A percentile compares a stretch with the other conserved stretches of the same genome.
Evolutionary conservation across 2,113 vertebrate genomes (phyloP).

Genomic region (Zosterops japonicus): DNA sequence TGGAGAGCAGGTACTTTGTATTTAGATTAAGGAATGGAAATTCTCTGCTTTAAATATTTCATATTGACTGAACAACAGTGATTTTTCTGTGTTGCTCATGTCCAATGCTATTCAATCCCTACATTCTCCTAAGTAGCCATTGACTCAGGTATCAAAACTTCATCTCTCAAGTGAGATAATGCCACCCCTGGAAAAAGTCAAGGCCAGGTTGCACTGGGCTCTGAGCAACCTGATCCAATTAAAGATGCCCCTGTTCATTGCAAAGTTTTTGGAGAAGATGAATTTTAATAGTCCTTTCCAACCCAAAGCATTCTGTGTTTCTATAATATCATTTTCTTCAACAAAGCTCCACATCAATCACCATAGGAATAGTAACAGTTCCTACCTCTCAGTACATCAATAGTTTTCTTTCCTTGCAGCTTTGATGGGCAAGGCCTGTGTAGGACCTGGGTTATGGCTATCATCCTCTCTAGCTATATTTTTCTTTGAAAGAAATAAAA

Average conservation of each 20-base stretch:
- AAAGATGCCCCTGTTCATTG: background rate
- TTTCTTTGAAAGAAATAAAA: background rate
- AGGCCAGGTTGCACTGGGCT: background rate
- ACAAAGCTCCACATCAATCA: background rate
- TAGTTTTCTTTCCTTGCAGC: background rate
- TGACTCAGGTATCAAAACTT: background rate
- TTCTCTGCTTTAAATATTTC: background rate
- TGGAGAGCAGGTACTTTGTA: background rate
- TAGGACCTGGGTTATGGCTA: background rate
- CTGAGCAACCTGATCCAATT: background rate
- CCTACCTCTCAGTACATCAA: background rate
- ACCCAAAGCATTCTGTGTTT: background rate
- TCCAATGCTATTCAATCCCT: background rate
- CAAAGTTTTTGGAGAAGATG: background rate
- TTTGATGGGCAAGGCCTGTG: background rate
- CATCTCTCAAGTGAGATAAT: background rate
- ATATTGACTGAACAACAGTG: background rate
- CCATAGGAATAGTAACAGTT: background rate
- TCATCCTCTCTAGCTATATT: background rate
- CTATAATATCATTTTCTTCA: background rate
- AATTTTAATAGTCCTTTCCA: background rate
- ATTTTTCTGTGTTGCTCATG: background rate
- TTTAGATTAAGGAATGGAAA: background rate
- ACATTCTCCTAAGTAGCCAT: rapidly evolving
- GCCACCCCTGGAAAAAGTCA: background rate